These are phyloP conservation scores for Sinosuthora webbiana DNA, from an alignment of 2,113 vertebrate genomes.

Conservation along the genomic window DNA sequence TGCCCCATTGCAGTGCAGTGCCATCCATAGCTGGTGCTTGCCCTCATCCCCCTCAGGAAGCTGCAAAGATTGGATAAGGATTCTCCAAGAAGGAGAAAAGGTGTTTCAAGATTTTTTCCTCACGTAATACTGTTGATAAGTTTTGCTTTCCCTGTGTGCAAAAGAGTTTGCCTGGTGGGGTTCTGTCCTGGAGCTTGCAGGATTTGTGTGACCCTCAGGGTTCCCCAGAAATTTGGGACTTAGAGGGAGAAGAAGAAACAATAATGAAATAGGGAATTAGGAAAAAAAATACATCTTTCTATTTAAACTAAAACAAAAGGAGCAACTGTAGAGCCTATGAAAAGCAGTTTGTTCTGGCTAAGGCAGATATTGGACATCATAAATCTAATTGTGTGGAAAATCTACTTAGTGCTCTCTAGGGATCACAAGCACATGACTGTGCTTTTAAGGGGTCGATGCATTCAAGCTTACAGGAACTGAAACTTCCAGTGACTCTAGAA, in stretches of 20 bases:
- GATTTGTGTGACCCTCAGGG: not conserved
- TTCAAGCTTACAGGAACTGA: conserved; percentile 35
- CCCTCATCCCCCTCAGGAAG: not conserved
- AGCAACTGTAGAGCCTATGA: not conserved
- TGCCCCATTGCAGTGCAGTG: accelerated
- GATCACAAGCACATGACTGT: conserved; percentile 1
- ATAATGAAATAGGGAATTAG: not conserved
- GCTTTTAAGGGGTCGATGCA: conserved; percentile 22
- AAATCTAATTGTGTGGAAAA: conserved; percentile 50
- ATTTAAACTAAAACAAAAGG: not conserved
- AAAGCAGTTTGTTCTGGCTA: not conserved
- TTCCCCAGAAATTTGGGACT: not conserved
- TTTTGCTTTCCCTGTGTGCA: not conserved
- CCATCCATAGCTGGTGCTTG: accelerated
- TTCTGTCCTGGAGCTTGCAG: not conserved
- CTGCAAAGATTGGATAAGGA: not conserved
- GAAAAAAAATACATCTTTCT: accelerated
- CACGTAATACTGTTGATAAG: not conserved
- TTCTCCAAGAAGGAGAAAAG: not conserved
- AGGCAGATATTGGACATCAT: not conserved
- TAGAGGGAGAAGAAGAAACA: not conserved
- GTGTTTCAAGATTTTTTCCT: not conserved
- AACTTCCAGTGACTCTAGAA: not conserved
- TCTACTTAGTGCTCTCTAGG: conserved; percentile 8
- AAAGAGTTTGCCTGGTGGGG: not conserved